Conservation (phyloP, 2,888 invertebrate species). For the Drosophila nr. perissopoda region DNA sequence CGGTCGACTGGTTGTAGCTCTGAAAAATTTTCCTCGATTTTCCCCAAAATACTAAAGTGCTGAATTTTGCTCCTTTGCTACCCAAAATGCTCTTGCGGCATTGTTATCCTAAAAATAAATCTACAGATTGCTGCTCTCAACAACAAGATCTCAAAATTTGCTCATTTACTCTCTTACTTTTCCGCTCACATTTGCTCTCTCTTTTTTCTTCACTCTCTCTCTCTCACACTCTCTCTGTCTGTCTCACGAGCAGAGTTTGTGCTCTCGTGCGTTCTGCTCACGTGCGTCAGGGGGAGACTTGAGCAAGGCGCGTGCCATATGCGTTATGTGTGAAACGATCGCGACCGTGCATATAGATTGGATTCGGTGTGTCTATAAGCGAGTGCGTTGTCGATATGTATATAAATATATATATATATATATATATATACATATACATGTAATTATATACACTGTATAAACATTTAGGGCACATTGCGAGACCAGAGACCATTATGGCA, state of each 20-base stretch:
- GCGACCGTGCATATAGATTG: conserved; percentile 48
- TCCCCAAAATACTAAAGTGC: conserved; percentile 59
- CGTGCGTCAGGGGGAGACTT: conserved; percentile 53
- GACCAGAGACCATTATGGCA: conserved; percentile 10
- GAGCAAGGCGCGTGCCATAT: conserved; percentile 66
- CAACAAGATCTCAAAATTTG: conserved; percentile 17
- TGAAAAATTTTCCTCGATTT: conserved; percentile 61
- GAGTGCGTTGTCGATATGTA: conserved; percentile 24
- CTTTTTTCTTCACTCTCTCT: not conserved
- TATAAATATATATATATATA: conserved; percentile 6
- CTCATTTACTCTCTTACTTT: conserved; percentile 9
- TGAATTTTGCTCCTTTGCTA: conserved; percentile 54
- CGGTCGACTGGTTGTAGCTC: conserved; percentile 70
- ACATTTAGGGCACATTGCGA: conserved; percentile 32
- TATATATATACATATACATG: conserved; percentile 7
- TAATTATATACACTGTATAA: conserved; percentile 38
- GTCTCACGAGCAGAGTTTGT: conserved; percentile 9
- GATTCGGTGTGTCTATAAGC: conserved; percentile 52
- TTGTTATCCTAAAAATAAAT: conserved; percentile 78
- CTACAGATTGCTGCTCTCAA: conserved; percentile 29
- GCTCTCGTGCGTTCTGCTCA: conserved; percentile 49
- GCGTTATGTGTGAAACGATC: conserved; percentile 64
- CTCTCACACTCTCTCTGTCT: not conserved
- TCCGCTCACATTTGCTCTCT: conserved; percentile 5
- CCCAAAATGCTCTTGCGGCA: conserved; percentile 58